Evolutionary conservation across 1,140 invertebrate genomes (phyloP).

Genomic region (Plectrocnemia conspersa): DNA sequence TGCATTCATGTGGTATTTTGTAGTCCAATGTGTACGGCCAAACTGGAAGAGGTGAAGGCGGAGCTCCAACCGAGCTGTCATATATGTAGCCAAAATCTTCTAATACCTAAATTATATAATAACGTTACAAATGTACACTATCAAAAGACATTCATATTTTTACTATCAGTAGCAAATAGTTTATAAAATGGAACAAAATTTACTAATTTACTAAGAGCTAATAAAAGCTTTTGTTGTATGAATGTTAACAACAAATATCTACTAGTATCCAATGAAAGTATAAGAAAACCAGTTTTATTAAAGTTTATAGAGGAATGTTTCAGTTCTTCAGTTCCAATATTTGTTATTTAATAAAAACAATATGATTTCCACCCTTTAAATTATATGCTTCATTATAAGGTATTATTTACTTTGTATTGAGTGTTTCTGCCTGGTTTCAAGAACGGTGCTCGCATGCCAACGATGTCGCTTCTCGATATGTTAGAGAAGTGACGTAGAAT

Average conservation of each 20-base stretch:
- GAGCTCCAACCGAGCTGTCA: constrained; percentile 84
- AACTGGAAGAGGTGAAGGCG: constrained; percentile 74
- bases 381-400: not conserved
- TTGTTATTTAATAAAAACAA: too few relatives aligned
- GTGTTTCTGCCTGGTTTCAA: constrained; percentile 86
- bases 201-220: too few relatives aligned
- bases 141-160: not conserved
- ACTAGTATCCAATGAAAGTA: too few relatives aligned
- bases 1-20: constrained; percentile 87
- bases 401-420: constrained; percentile 74
- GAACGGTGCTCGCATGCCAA: constrained; percentile 85
- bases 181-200: too few relatives aligned
- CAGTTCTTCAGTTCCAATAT: too few relatives aligned
- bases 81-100: constrained; percentile 90
- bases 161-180: too few relatives aligned
- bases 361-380: too few relatives aligned
- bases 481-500: constrained; percentile 79
- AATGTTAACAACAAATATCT: too few relatives aligned
- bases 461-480: constrained; percentile 73
- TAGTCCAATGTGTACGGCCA: constrained; percentile 94
- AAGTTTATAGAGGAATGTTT: too few relatives aligned
- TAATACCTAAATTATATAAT: constrained; percentile 60
- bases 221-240: too few relatives aligned
- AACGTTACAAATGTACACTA: not conserved
- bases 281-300: too few relatives aligned